These are phyloP conservation scores for Vollenhovia emeryi DNA, from an alignment of 1,140 invertebrate genomes.

Conservation along the genomic window DNA sequence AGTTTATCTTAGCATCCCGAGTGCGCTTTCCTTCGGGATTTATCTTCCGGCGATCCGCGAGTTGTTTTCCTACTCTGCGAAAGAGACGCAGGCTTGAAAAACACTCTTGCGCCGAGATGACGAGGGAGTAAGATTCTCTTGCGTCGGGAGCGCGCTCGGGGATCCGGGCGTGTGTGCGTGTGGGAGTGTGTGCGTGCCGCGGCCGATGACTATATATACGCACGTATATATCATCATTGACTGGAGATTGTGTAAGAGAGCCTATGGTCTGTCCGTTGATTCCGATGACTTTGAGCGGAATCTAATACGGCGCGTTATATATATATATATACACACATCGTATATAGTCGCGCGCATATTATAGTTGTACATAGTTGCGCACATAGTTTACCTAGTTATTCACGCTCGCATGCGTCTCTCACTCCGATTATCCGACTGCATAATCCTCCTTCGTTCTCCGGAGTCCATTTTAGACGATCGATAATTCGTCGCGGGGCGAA, in stretches of 20 bases:
- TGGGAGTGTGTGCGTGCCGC: neutral
- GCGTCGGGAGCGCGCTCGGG: neutral
- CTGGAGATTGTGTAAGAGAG: conserved; percentile 43
- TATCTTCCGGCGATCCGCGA: neutral
- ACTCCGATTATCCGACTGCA: neutral
- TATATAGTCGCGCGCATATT: too few relatives aligned
- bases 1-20: neutral
- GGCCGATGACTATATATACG: neutral
- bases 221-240: conserved; percentile 7
- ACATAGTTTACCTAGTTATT: neutral
- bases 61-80: neutral
- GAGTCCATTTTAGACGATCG: neutral
- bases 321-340: too few relatives aligned
- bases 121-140: neutral
- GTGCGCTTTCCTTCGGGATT: neutral
- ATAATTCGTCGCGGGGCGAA: neutral
- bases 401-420: neutral
- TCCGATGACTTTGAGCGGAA: conserved; percentile 25
- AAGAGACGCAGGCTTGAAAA: conserved; percentile 21
- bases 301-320: neutral
- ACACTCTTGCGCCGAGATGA: conserved; percentile 28
- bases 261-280: conserved; percentile 26
- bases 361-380: neutral
- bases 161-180: neutral
- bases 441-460: neutral